Evolutionary conservation across 2,113 vertebrate genomes (phyloP).

Genomic region (Pseudorasbora parva): DNA sequence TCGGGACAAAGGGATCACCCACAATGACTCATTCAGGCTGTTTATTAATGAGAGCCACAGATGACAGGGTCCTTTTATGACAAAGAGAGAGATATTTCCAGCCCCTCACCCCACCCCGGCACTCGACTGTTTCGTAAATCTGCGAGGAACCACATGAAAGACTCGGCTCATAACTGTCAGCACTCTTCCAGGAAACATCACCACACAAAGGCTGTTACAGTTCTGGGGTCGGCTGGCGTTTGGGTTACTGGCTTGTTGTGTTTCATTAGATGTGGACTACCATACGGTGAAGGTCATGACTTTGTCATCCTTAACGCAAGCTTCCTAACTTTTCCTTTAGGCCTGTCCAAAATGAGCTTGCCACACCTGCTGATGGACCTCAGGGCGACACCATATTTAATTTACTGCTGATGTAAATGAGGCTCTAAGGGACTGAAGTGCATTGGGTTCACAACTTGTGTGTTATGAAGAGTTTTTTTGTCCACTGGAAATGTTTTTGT

Average conservation of each 20-base stretch:
- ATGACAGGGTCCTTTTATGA: slow-evolving; percentile 38
- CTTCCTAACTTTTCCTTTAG: background rate
- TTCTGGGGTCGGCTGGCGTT: slow-evolving; percentile 43
- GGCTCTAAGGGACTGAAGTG: background rate
- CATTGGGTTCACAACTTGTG: background rate
- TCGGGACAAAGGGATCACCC: background rate
- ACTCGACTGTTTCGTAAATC: slow-evolving; percentile 40
- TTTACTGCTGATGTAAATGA: background rate
- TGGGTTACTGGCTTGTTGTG: slow-evolving; percentile 20
- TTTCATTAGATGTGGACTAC: slow-evolving; percentile 8
- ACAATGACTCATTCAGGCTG: slow-evolving; percentile 30
- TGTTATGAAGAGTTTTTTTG: background rate
- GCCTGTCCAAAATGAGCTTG: background rate
- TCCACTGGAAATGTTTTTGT: background rate
- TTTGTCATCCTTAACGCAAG: background rate
- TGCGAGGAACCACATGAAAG: slow-evolving; percentile 57
- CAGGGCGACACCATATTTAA: background rate
- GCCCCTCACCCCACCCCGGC: slow-evolving; percentile 31
- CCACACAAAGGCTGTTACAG: slow-evolving; percentile 39
- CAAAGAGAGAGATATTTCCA: slow-evolving; percentile 44
- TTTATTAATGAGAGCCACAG: slow-evolving; percentile 23
- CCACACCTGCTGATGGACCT: background rate
- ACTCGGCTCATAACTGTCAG: slow-evolving; percentile 50
- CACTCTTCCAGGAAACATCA: slow-evolving; percentile 48
- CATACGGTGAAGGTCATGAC: background rate